phyloP scores from a whole-genome alignment of 2,797 vertebrate genomes.

The Masticophis lateralis region DNA sequence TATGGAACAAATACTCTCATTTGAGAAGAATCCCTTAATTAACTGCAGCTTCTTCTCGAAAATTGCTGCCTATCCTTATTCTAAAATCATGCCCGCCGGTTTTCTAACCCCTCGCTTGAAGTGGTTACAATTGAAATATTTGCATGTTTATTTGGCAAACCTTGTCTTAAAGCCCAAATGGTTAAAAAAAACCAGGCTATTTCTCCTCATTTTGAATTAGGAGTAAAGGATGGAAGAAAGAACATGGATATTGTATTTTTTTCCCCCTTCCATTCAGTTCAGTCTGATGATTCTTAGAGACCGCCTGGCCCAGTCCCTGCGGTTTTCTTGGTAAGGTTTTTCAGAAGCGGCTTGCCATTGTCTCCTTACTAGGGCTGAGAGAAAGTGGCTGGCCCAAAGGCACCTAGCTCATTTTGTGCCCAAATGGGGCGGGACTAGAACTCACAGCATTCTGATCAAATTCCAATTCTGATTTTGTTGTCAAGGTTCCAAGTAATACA shows the following conservation, averaged over 20 bases:
- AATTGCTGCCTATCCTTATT: not conserved
- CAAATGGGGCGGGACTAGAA: too few species aligned
- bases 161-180: not conserved
- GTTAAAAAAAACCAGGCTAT: not conserved
- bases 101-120: not conserved
- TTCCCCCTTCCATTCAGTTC: too few species aligned
- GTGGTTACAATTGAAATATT: not conserved
- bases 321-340: too few species aligned
- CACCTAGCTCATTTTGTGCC: too few species aligned
- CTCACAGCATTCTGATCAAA: too few species aligned
- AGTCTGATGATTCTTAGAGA: too few species aligned
- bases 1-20: not conserved
- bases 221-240: not conserved
- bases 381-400: too few species aligned
- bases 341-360: too few species aligned
- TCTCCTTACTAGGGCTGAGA: too few species aligned
- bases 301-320: too few species aligned
- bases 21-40: not conserved
- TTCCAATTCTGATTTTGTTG: too few species aligned
- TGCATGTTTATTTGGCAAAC: not conserved
- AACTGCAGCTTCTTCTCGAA: not conserved
- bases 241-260: not conserved
- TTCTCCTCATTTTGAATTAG: not conserved
- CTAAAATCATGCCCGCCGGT: not conserved
- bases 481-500: too few species aligned